A percentile compares a stretch with the other conserved stretches of the same genome.
phyloP scores from a whole-genome alignment of 1,140 invertebrate genomes.

The Drosophila navojoa region DNA sequence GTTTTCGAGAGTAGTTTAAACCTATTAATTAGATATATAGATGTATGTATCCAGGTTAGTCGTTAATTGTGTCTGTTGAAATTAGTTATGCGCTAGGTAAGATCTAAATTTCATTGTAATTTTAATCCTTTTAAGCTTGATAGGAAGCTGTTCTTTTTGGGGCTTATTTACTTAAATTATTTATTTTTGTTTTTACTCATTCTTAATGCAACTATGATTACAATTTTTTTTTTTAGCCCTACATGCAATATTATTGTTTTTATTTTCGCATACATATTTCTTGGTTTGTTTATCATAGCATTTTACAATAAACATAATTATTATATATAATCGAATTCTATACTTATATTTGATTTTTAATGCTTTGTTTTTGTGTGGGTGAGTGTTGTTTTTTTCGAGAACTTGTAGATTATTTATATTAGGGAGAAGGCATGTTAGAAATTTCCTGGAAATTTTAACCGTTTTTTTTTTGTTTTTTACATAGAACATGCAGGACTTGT shows the following conservation, averaged over 20 bases:
- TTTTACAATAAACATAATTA: constrained; percentile 35
- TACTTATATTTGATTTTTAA: constrained; percentile 42
- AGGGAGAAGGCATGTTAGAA: constrained; percentile 66
- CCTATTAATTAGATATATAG: constrained; percentile 28
- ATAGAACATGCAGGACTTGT: constrained; percentile 26
- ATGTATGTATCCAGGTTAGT: constrained; percentile 34
- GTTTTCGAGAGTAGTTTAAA: constrained; percentile 17
- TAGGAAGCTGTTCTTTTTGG: constrained; percentile 24
- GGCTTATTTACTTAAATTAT: constrained; percentile 37
- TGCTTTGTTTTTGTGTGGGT: constrained; percentile 39
- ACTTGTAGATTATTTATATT: constrained; percentile 34
- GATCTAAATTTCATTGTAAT: constrained; percentile 49
- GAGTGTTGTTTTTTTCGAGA: constrained; percentile 37
- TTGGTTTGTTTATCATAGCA: not conserved
- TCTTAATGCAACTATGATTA: constrained; percentile 22
- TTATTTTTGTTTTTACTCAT: constrained; percentile 5
- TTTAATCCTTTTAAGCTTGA: constrained; percentile 50
- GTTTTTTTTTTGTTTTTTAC: constrained; percentile 27
- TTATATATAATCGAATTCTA: constrained; percentile 15
- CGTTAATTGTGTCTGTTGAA: constrained; percentile 59
- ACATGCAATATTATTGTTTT: constrained; percentile 1
- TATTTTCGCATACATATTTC: constrained; percentile 8
- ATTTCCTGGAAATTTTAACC: constrained; percentile 73
- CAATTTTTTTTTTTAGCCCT: constrained; percentile 7
- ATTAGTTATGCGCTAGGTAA: constrained; percentile 45